Evolutionary conservation across 1,140 invertebrate genomes (phyloP).

Genomic region (Hycleus cichorii): DNA sequence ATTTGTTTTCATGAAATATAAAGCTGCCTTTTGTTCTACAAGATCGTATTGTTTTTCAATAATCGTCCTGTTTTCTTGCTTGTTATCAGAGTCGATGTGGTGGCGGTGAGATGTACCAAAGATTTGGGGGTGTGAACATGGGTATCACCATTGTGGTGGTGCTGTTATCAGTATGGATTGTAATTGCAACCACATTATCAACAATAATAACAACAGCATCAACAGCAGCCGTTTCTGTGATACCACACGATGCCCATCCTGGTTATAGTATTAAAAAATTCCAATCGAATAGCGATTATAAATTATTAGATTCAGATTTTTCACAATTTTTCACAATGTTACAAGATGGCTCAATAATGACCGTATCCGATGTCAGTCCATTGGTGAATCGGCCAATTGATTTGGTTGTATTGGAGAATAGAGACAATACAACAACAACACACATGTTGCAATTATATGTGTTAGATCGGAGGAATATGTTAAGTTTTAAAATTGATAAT

Average conservation of each 20-base stretch:
- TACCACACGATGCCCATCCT: slow-evolving; percentile 76
- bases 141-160: slow-evolving; percentile 9
- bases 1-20: no score
- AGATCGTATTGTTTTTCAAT: not conserved
- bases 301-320: slow-evolving; percentile 66
- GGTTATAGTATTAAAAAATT: slow-evolving; percentile 78
- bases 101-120: slow-evolving; percentile 13
- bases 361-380: slow-evolving; percentile 71
- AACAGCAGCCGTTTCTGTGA: slow-evolving; percentile 45
- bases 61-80: not conserved
- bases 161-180: slow-evolving; percentile 15
- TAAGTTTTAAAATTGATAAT: slow-evolving; percentile 63
- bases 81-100: slow-evolving; percentile 9
- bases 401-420: slow-evolving; percentile 71
- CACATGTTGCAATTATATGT: slow-evolving; percentile 76
- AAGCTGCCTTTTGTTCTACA: not conserved
- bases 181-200: not conserved
- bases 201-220: slow-evolving; percentile 3
- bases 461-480: slow-evolving; percentile 69
- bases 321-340: slow-evolving; percentile 79
- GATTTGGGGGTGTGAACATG: slow-evolving; percentile 11
- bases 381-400: slow-evolving; percentile 73
- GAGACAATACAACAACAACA: slow-evolving; percentile 66
- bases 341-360: slow-evolving; percentile 84
- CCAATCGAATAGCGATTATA: slow-evolving; percentile 49